Evolutionary conservation across 2,888 invertebrate genomes (phyloP), one percentile per base, ranked within the genome.

Genomic region (Monoplex corrugatus): DNA sequence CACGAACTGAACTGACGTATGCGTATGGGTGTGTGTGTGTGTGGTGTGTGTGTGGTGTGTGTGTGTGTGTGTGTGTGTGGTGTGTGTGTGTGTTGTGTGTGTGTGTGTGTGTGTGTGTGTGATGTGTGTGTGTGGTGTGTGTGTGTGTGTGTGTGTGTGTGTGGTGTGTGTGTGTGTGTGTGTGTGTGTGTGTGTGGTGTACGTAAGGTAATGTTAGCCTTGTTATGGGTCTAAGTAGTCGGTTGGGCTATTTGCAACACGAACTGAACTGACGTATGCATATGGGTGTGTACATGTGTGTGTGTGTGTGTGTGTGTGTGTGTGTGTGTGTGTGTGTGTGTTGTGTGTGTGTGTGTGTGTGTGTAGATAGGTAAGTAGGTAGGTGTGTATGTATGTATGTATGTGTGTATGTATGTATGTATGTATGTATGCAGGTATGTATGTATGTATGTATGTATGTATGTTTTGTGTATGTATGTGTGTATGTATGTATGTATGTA

Each of bases 401-500:
- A 38, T 28, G 23, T n/a, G 38, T 43, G 44, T 5, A 32, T 10
- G 80, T 35, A 3, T 40, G 32, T 40, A 35, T 16, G 38, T 10
- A 10, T 80, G 80, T 35, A 10, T 35, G 6, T 35, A 16, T 6
- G 40, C 43, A 2, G 6, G 35, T 35, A n/a, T 19, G 38, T 35
- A 35, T 87, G n/a, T 87, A 68, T 87, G 40, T 68, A 44, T 89
- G 68, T 86, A 78, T 89, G 83, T 86, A 16, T 38, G 68, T 68
- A 28, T n/a, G 68, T 68, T n/a, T 10, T 68, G 68, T n/a, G 68
- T 68, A 28, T n/a, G 68, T 68, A 28, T n/a, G 68, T 68, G 68
- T n/a, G 68, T 68, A 28, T n/a, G 68, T 68, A 28, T n/a, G 19
- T 68, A n/a, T 5, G 68, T 10, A 28, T 23, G 68, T 68, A 28